Percentiles rank a stretch among this genome's conserved stretches.
Conservation (phyloP, 2,888 invertebrate genomes). For the Antitype chi region DNA sequence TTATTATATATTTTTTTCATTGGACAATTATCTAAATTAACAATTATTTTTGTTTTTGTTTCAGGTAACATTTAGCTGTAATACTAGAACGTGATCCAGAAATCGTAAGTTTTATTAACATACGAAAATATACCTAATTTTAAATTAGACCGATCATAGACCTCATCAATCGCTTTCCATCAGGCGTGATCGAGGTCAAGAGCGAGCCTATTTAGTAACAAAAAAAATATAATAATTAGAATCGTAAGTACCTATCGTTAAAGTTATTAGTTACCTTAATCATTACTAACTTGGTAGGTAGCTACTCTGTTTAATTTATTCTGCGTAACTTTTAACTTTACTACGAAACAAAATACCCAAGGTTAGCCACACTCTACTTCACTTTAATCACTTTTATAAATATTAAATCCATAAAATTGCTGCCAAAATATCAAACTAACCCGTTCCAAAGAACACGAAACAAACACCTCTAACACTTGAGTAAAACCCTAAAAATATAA, state of each 20-base stretch:
- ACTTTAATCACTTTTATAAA: neutral
- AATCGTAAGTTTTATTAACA: constrained; percentile 15
- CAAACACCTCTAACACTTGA: constrained; percentile 1
- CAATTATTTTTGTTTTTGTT: constrained; percentile 14
- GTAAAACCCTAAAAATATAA: constrained; percentile 41
- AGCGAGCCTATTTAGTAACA: too few relatives aligned
- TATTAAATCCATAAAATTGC: neutral
- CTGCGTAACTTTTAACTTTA: neutral
- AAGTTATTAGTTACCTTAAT: neutral
- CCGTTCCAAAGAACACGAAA: constrained; percentile 6
- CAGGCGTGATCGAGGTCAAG: too few relatives aligned
- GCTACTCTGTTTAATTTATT: neutral
- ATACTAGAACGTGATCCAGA: neutral
- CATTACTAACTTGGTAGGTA: neutral
- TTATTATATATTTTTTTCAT: neutral
- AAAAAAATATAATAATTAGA: too few relatives aligned
- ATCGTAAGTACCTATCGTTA: neutral
- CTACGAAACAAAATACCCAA: neutral
- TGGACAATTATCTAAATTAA: neutral
- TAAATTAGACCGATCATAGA: too few relatives aligned
- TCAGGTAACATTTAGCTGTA: constrained; percentile 36
- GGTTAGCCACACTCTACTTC: neutral
- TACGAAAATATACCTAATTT: neutral
- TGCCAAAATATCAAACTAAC: neutral
- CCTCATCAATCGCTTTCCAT: too few relatives aligned